Percentiles rank a stretch among this genome's conserved stretches.
phyloP scores from a whole-genome alignment of 2,888 invertebrate genomes.

The Taenaris catops region DNA sequence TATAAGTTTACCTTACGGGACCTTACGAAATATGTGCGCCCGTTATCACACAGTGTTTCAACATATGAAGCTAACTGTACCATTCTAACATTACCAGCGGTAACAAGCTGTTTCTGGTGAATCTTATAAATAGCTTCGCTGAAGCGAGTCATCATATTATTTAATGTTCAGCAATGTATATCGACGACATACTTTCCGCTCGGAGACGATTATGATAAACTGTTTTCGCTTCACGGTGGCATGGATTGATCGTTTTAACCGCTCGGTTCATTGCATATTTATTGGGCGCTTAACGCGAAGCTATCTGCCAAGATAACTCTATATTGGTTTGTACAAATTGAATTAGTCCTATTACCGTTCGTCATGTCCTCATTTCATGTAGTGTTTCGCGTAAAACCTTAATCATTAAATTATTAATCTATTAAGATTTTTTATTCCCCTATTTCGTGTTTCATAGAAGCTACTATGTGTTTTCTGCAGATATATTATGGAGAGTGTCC shows the following conservation, averaged over 20 bases:
- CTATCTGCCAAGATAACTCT: conserved; percentile 31
- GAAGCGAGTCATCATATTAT: conserved; percentile 7
- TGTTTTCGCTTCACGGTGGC: conserved; percentile 46
- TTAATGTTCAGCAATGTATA: conserved; percentile 8
- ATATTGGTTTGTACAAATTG: conserved; percentile 42
- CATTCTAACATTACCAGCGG: neutral
- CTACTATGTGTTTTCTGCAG: too few species aligned
- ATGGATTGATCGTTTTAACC: conserved; percentile 47
- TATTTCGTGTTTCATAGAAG: too few species aligned
- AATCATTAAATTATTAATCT: too few species aligned
- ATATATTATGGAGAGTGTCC: too few species aligned
- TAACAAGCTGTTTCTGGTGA: neutral
- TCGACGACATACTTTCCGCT: conserved; percentile 16
- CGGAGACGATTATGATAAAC: conserved; percentile 49
- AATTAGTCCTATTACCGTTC: conserved; percentile 26
- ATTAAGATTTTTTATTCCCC: too few species aligned
- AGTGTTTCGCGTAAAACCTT: neutral
- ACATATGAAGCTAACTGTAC: neutral
- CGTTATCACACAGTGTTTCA: too few species aligned
- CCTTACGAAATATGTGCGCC: too few species aligned
- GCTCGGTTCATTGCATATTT: conserved; percentile 55
- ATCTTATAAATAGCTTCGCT: conserved; percentile 2
- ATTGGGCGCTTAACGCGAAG: conserved; percentile 41
- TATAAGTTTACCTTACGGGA: too few species aligned
- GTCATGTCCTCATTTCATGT: conserved; percentile 16